Percentiles rank a stretch among this genome's conserved stretches.
These are phyloP conservation scores for Spialia ferax DNA, from an alignment of 2,888 invertebrate species.

Conservation along the genomic window DNA sequence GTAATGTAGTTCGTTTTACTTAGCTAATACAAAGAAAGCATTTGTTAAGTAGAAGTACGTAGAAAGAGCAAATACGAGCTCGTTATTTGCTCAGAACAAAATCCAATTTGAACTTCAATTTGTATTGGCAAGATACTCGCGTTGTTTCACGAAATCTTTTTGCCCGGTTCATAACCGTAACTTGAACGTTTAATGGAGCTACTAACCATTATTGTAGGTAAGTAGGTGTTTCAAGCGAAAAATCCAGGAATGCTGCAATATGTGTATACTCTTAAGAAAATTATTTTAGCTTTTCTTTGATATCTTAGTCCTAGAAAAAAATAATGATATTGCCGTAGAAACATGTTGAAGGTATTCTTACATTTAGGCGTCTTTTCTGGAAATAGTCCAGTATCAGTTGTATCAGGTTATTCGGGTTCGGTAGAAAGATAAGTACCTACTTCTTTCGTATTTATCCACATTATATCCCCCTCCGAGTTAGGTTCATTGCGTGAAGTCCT, in stretches of 20 bases:
- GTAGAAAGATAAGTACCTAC: no score
- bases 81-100: slow-evolving; percentile 39
- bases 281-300: background rate
- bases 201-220: slow-evolving; percentile 6
- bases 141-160: slow-evolving; percentile 29
- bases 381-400: no score
- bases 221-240: slow-evolving; percentile 5
- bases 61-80: slow-evolving; percentile 33
- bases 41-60: slow-evolving; percentile 35
- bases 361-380: no score
- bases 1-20: slow-evolving; percentile 29
- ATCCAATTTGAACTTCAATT: slow-evolving; percentile 39
- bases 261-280: background rate
- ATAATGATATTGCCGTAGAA: no score
- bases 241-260: background rate
- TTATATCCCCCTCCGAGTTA: background rate
- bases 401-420: no score
- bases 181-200: slow-evolving; percentile 10
- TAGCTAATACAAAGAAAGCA: slow-evolving; percentile 39
- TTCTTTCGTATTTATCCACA: no score
- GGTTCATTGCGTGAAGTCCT: background rate
- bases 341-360: no score
- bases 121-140: slow-evolving; percentile 37
- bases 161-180: slow-evolving; percentile 20
- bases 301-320: background rate